Conservation (phyloP, 2,888 invertebrate species). For the Pelosia muscerda region DNA sequence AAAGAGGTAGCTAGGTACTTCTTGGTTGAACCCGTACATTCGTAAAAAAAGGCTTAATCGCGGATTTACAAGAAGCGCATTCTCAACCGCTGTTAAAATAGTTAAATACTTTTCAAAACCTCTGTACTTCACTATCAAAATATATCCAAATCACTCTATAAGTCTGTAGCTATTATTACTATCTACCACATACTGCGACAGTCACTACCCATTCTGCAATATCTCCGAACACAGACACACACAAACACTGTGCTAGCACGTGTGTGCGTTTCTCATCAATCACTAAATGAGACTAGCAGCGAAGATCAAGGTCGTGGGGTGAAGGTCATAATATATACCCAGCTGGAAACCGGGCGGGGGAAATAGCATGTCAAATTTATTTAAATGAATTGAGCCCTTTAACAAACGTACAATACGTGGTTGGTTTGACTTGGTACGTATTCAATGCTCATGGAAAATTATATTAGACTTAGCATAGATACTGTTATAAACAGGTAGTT, state of each 20-base stretch:
- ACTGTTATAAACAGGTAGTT: background rate
- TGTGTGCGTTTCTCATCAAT: constrained; percentile 20
- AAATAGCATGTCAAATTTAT: background rate
- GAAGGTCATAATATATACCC: constrained; percentile 5
- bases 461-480: background rate
- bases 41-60: too few species aligned
- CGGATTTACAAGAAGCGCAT: background rate
- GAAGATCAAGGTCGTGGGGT: constrained; percentile 20
- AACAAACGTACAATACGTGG: background rate
- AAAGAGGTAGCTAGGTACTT: too few species aligned
- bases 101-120: too few species aligned
- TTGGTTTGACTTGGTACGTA: background rate
- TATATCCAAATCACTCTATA: background rate
- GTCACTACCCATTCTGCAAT: background rate
- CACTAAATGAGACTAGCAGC: constrained; percentile 16
- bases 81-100: background rate
- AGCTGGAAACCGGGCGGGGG: background rate
- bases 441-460: background rate
- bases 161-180: background rate
- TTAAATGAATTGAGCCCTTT: constrained; percentile 1
- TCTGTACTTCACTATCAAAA: background rate
- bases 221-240: background rate
- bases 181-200: background rate
- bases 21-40: too few species aligned
- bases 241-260: background rate